Evolutionary conservation across 2,797 vertebrate genomes (phyloP).

Genomic region (Anas georgica): DNA sequence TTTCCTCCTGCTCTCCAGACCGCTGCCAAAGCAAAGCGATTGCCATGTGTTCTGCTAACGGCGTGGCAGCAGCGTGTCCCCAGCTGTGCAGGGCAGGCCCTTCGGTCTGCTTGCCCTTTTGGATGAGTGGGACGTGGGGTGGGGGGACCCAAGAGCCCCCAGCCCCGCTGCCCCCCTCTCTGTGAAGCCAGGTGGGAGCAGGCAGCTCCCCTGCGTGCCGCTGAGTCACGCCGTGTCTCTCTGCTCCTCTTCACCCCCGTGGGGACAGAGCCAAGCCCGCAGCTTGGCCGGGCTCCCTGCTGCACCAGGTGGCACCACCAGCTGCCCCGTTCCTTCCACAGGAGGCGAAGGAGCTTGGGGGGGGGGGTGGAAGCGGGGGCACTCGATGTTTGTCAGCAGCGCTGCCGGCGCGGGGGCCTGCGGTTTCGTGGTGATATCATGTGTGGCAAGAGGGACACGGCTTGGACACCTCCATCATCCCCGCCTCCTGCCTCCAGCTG

Average conservation of each 20-base stretch:
- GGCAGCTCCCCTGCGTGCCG: background rate
- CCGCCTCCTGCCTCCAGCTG: background rate
- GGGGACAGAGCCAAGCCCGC: accelerated
- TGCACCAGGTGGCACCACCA: background rate
- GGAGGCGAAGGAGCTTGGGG: accelerated
- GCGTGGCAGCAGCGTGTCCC: accelerated
- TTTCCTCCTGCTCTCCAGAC: background rate
- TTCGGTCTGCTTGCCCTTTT: background rate
- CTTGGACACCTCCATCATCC: background rate
- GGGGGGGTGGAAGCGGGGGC: accelerated
- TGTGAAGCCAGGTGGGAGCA: background rate
- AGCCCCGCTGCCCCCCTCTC: accelerated
- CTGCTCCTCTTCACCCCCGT: background rate
- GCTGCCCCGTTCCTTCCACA: background rate
- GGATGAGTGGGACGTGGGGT: background rate
- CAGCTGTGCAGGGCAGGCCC: background rate
- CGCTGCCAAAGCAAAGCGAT: background rate
- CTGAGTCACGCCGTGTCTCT: accelerated
- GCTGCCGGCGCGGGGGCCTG: accelerated
- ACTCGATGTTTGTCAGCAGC: accelerated
- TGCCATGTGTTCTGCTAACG: background rate
- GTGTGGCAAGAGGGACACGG: accelerated
- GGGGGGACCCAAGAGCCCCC: accelerated
- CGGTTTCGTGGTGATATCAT: background rate
- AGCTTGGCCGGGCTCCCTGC: background rate